phyloP scores from a whole-genome alignment of 2,113 vertebrate genomes.

The Tupaia chinensis region DNA sequence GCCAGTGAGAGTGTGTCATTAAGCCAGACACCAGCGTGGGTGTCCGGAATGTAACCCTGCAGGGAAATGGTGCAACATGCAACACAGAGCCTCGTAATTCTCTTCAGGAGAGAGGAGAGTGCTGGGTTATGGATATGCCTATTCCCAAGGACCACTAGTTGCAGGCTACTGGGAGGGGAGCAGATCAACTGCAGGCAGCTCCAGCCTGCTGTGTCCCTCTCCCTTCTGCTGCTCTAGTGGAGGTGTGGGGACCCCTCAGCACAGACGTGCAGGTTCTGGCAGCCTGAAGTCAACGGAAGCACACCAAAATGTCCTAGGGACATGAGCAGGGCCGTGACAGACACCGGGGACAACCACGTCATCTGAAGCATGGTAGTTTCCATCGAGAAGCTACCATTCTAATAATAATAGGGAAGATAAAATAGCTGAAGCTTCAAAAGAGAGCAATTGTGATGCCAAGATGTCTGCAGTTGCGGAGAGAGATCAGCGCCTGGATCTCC shows the following conservation, averaged over 20 bases:
- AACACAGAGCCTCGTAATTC: neutral
- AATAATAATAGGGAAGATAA: conserved; percentile 27
- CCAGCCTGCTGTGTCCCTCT: neutral
- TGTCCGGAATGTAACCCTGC: neutral
- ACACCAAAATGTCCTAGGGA: neutral
- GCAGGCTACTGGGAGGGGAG: neutral
- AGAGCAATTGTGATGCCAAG: conserved; percentile 34
- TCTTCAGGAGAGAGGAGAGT: neutral
- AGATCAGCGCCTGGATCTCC: neutral
- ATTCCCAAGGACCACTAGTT: neutral
- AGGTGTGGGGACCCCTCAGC: accelerated
- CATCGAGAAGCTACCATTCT: neutral
- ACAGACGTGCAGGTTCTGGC: neutral
- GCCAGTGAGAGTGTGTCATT: neutral
- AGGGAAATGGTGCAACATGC: accelerated
- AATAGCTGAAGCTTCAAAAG: conserved; percentile 36
- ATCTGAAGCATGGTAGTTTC: neutral
- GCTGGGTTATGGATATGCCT: neutral
- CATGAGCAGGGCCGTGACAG: neutral
- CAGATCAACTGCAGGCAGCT: neutral
- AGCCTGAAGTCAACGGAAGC: neutral
- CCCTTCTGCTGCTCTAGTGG: neutral
- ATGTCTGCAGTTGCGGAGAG: conserved; percentile 47
- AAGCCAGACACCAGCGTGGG: neutral
- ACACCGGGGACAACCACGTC: neutral